Evolutionary conservation across 2,113 vertebrate species (phyloP).

Genomic region (Pampusana beccarii): DNA sequence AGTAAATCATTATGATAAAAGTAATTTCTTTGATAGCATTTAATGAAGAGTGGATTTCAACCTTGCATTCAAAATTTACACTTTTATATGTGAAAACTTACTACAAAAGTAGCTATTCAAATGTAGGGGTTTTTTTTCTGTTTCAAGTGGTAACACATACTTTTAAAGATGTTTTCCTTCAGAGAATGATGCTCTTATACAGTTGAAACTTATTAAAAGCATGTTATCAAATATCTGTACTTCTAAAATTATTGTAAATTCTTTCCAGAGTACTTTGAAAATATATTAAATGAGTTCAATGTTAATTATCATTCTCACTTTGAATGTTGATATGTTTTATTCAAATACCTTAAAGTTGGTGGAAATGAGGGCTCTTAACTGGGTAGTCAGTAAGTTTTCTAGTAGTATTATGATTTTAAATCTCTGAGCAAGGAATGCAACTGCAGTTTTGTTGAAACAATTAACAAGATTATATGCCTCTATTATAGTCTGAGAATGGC

Average conservation of each 20-base stretch:
- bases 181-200: neutral
- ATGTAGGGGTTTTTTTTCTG: neutral
- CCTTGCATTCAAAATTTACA: neutral
- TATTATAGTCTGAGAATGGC: neutral
- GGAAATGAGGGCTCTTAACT: neutral
- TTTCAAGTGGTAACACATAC: neutral
- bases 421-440: neutral
- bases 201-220: neutral
- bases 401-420: neutral
- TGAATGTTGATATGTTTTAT: neutral
- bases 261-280: neutral
- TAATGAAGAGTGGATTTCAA: neutral
- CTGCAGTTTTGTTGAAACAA: neutral
- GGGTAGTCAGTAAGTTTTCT: neutral
- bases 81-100: neutral
- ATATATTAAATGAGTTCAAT: neutral
- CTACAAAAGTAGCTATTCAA: neutral
- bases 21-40: neutral
- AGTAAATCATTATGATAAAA: neutral
- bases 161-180: neutral
- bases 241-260: neutral
- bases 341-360: neutral
- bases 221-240: neutral
- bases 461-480: neutral
- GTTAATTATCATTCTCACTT: neutral